phyloP scores from a whole-genome alignment of 2,797 vertebrate species.

The Nyctalus aviator region DNA sequence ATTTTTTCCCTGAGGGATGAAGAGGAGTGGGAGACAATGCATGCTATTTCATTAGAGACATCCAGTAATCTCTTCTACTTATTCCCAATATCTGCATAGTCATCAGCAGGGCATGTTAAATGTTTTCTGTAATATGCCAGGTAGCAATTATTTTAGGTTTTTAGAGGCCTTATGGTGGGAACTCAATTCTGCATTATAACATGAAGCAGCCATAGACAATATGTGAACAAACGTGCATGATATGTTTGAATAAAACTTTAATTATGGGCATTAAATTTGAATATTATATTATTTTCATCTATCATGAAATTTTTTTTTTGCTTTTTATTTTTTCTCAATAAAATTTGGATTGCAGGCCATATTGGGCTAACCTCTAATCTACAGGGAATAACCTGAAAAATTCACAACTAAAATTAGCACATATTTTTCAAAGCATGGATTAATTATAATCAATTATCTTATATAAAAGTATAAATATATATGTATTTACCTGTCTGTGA shows the following conservation, averaged over 20 bases:
- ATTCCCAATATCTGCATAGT: not conserved
- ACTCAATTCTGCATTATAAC: not conserved
- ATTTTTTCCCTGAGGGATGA: not conserved
- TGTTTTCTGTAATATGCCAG: not conserved
- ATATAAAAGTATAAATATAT: not conserved
- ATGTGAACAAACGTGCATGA: not conserved
- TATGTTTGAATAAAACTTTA: not conserved
- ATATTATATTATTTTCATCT: constrained; percentile 26
- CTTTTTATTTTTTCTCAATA: constrained; percentile 6
- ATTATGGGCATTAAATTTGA: not conserved
- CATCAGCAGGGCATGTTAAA: not conserved
- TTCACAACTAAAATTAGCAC: not conserved
- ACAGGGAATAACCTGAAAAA: not conserved
- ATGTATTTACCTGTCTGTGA: not conserved
- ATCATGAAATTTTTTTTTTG: not conserved
- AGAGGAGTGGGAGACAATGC: fast-evolving
- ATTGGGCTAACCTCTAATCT: not conserved
- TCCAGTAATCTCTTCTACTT: not conserved
- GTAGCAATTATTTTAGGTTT: not conserved
- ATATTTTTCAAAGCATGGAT: not conserved
- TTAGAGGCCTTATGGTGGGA: not conserved
- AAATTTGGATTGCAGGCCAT: not conserved
- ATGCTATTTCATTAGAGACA: not conserved
- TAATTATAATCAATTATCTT: not conserved
- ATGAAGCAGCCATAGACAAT: not conserved